phyloP scores from a whole-genome alignment of 2,888 invertebrate genomes.

The Smittia aterrima region DNA sequence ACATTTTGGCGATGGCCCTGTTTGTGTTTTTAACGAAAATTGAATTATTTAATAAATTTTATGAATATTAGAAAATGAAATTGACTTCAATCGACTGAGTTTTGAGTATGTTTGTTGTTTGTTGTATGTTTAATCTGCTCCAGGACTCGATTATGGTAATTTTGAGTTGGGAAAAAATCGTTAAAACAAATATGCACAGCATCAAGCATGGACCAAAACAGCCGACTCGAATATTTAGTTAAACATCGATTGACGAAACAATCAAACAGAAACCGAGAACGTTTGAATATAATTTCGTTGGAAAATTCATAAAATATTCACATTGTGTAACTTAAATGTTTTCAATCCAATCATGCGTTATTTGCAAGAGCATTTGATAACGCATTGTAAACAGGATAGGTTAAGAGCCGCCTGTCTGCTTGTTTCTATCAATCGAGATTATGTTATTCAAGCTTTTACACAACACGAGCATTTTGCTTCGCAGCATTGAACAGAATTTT shows the following conservation, averaged over 20 bases:
- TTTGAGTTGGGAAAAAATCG: not conserved
- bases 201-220: not conserved
- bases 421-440: too few relatives aligned
- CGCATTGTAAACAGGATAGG: not conserved
- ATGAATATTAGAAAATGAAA: constrained; percentile 25
- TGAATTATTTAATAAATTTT: not conserved
- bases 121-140: not conserved
- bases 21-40: not conserved
- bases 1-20: not conserved
- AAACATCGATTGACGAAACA: not conserved
- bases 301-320: constrained; percentile 22
- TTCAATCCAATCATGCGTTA: not conserved
- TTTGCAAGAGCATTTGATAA: constrained; percentile 8
- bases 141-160: constrained; percentile 17
- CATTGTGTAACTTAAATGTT: not conserved
- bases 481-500: too few relatives aligned
- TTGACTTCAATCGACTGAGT: constrained; percentile 38
- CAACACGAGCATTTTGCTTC: too few relatives aligned
- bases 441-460: too few relatives aligned
- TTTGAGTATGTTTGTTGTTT: constrained; percentile 18
- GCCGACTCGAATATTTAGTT: constrained; percentile 1
- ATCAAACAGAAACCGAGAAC: not conserved
- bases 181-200: not conserved
- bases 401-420: too few relatives aligned
- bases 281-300: not conserved